Evolutionary conservation across 2,113 vertebrate genomes (phyloP).

Genomic region (Panthera uncia): DNA sequence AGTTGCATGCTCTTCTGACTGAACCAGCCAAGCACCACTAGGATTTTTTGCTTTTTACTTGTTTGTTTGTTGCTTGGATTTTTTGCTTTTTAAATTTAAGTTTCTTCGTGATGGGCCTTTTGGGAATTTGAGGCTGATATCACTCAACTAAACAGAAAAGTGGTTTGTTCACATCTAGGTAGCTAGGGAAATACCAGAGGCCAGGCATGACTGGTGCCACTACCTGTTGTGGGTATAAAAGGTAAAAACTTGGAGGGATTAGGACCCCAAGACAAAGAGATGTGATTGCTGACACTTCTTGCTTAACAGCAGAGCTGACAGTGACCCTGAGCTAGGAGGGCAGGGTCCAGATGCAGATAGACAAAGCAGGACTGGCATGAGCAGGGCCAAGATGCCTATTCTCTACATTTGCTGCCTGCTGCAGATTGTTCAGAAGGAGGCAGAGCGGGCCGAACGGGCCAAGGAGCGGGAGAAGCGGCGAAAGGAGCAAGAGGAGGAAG

Average conservation of each 20-base stretch:
- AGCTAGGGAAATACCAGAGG: neutral
- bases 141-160: neutral
- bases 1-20: neutral
- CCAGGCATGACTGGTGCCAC: neutral
- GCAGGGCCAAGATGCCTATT: neutral
- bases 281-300: neutral
- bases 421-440: conserved; percentile 85
- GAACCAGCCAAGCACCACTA: neutral
- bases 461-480: conserved; percentile 91
- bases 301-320: neutral
- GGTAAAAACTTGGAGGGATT: neutral
- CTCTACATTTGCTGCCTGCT: neutral
- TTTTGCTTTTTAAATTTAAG: neutral
- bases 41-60: neutral
- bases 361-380: neutral
- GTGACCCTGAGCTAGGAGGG: neutral
- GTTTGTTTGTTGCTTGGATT: neutral
- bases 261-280: neutral
- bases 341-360: no score
- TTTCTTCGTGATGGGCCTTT: neutral
- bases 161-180: neutral
- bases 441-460: conserved; percentile 89
- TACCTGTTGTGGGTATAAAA: neutral
- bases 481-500: conserved; percentile 90
- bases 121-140: neutral